Conservation (phyloP, 2,797 vertebrate genomes). For the Anguilla anguilla region DNA sequence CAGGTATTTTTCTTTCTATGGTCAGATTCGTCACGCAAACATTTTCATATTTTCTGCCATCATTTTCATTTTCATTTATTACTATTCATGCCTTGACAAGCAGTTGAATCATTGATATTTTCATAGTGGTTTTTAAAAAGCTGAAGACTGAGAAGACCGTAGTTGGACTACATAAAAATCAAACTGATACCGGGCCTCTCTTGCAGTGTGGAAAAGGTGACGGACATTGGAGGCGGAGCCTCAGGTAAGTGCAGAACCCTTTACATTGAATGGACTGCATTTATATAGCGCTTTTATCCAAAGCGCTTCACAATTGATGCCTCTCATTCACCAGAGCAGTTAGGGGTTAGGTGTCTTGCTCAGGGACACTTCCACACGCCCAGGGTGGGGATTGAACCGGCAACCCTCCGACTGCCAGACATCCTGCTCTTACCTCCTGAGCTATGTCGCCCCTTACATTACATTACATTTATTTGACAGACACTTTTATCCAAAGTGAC, state of each 20-base stretch:
- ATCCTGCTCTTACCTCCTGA: too few species aligned
- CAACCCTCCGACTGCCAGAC: too few species aligned
- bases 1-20: background rate
- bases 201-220: constrained; percentile 39
- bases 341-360: too few species aligned
- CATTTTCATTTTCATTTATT: background rate
- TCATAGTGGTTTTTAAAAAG: background rate
- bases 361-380: too few species aligned
- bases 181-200: constrained; percentile 7
- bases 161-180: background rate
- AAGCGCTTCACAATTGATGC: too few species aligned
- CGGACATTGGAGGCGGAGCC: constrained; percentile 22
- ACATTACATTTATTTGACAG: too few species aligned
- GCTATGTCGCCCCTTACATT: too few species aligned
- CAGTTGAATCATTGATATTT: background rate
- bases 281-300: too few species aligned
- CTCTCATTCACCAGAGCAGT: too few species aligned
- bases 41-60: background rate
- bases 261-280: background rate
- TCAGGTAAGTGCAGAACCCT: constrained; percentile 40
- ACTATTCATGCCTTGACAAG: background rate
- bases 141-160: background rate
- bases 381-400: too few species aligned
- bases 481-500: too few species aligned
- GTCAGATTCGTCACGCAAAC: background rate